Evolutionary conservation across 2,113 vertebrate genomes (phyloP).

Genomic region (Nannospalax galili): DNA sequence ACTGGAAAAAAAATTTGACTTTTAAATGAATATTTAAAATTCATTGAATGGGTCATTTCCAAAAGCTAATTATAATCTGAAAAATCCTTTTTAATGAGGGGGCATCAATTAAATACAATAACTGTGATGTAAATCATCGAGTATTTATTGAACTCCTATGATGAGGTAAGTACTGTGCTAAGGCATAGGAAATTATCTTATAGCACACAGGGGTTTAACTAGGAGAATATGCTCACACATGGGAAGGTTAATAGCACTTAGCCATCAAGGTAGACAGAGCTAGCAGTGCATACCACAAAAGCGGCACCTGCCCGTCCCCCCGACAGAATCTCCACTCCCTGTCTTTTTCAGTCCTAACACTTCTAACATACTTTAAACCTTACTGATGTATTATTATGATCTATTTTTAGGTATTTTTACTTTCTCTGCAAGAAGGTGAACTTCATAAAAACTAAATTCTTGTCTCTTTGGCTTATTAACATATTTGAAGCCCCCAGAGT

Average conservation of each 20-base stretch:
- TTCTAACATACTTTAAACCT: not conserved
- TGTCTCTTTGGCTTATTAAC: not conserved
- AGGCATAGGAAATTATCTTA: not conserved
- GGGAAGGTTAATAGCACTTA: not conserved
- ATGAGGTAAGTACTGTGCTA: not conserved
- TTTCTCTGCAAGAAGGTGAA: not conserved
- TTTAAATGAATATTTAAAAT: slow-evolving; percentile 4
- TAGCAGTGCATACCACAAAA: not conserved
- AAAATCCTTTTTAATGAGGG: not conserved
- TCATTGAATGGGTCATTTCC: not conserved
- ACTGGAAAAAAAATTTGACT: not conserved
- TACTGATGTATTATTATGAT: not conserved
- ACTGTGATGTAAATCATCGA: not conserved
- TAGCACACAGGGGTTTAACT: not conserved
- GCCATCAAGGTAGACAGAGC: not conserved
- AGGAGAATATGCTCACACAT: not conserved
- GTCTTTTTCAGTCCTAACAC: not conserved
- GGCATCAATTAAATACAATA: not conserved
- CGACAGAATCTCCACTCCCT: not conserved
- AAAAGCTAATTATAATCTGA: slow-evolving; percentile 45
- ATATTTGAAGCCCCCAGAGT: not conserved
- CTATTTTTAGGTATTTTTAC: not conserved
- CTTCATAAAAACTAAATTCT: not conserved
- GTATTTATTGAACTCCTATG: not conserved
- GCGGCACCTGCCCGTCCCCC: accelerated